Evolutionary conservation across 2,888 invertebrate species (phyloP).

Genomic region (Drosophila suboccidentalis): DNA sequence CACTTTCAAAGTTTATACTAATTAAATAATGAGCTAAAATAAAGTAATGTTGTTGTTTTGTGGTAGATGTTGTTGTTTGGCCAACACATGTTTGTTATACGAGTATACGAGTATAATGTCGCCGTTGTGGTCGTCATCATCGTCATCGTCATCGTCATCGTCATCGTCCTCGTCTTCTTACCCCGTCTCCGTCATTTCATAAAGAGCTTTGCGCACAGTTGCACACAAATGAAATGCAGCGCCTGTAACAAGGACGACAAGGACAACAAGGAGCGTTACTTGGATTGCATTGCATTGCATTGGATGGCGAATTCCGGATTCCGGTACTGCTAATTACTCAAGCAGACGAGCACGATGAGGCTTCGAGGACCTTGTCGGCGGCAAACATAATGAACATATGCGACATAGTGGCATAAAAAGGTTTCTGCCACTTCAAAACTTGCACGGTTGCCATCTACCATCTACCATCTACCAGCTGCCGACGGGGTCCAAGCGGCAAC

Average conservation of each 20-base stretch:
- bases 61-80: slow-evolving; percentile 32
- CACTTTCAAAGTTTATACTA: slow-evolving; percentile 42
- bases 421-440: slow-evolving; percentile 55
- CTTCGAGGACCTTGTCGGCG: slow-evolving; percentile 72
- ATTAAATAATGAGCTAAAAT: slow-evolving; percentile 66
- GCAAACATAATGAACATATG: slow-evolving; percentile 74
- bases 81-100: slow-evolving; percentile 39
- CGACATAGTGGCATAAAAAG: slow-evolving; percentile 77
- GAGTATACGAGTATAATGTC: slow-evolving; percentile 34
- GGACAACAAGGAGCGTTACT: slow-evolving; percentile 44
- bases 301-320: slow-evolving; percentile 53
- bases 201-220: slow-evolving; percentile 50
- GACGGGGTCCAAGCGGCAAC: slow-evolving; percentile 24
- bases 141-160: slow-evolving; percentile 63
- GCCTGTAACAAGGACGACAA: slow-evolving; percentile 43
- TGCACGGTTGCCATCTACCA: slow-evolving; percentile 11
- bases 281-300: slow-evolving; percentile 59
- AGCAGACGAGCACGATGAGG: slow-evolving; percentile 61
- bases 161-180: slow-evolving; percentile 36
- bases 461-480: no score
- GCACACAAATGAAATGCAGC: slow-evolving; percentile 49
- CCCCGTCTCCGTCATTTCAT: slow-evolving; percentile 64
- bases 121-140: slow-evolving; percentile 46
- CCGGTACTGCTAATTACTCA: slow-evolving; percentile 75
- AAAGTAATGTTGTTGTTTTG: slow-evolving; percentile 30